Base-by-base conservation (phyloP, 2,113 vertebrate genomes). In the Fukomys damarensis region DNA sequence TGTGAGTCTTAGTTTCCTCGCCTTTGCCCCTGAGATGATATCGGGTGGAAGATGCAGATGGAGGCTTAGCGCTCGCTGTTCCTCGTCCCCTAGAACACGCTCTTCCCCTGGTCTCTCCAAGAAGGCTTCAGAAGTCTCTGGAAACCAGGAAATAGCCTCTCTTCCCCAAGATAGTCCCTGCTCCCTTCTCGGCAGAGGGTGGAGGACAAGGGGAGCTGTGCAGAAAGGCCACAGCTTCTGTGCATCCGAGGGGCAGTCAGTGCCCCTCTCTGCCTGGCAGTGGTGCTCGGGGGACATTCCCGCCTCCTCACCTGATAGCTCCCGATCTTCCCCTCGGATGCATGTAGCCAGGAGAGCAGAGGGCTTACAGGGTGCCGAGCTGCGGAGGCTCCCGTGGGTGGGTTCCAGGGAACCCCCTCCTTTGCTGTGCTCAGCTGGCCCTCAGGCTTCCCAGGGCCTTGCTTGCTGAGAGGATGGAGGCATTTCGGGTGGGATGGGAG, bases 341-440 rank as follows among this genome's bases (percentile, higher is more conserved):
- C 92, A 49, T 66, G 94, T 81, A 93, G 97, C 81, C 35, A 96
- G 61, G 94, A 28, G 92, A 61, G 68, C 80, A 88, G 77, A 94
- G 96, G 68, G 56, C 68, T 38, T 63, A 19, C 30, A 77, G 96
- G 94, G 86, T 30, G 43, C 35, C 86, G 84, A 82, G 49, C 68
- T 91, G 83, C 68, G 97, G 59, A 17, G 91, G 94, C 97, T 98
- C 97, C 66, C 9, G n/a, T 80, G 94, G 89, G 96, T 95, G 97
- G 86, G 95, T 97, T 98, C 98, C 97, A 97, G 97, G 97, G 97
- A 97, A 97, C 93, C 96, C 96, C 95, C 98, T 98, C 98, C 98
- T 98, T 95, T 98, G 96, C 97, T 97, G 56, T 9, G 65, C 58
- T 13, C 74, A 12, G 6, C 59, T 7, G 12, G 30, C 11, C 59